Conservation (phyloP, 2,888 invertebrate species). For the Orgyia antiqua region DNA sequence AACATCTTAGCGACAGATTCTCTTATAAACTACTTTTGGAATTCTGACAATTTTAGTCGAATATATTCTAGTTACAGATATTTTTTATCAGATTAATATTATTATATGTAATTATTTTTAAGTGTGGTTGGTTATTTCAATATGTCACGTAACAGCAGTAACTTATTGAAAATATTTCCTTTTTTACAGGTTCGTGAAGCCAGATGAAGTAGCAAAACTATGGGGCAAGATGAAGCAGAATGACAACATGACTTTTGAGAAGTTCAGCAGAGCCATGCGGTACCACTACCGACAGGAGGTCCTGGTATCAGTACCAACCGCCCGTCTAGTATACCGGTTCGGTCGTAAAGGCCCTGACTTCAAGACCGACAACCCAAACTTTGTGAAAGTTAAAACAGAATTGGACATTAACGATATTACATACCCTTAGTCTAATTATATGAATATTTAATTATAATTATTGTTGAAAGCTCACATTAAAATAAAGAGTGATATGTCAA, state of each 20-base stretch:
- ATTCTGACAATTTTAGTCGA: too few species aligned
- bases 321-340: constrained; percentile 88
- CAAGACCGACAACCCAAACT: constrained; percentile 81
- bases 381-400: constrained; percentile 62
- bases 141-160: too few species aligned
- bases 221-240: constrained; percentile 94
- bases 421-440: constrained; percentile 49
- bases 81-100: too few species aligned
- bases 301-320: constrained; percentile 85
- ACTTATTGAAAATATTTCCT: too few species aligned
- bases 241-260: constrained; percentile 94
- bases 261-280: constrained; percentile 93
- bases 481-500: constrained; percentile 26
- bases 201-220: constrained; percentile 89
- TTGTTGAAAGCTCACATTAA: constrained; percentile 31
- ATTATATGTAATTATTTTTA: too few species aligned
- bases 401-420: constrained; percentile 40
- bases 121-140: too few species aligned
- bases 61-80: too few species aligned
- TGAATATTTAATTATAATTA: constrained; percentile 20
- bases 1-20: too few species aligned
- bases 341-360: constrained; percentile 88
- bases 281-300: constrained; percentile 89
- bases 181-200: constrained; percentile 85
- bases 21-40: too few species aligned